Base-by-base conservation (phyloP, 2,797 vertebrate genomes). In the Dermochelys coriacea region DNA sequence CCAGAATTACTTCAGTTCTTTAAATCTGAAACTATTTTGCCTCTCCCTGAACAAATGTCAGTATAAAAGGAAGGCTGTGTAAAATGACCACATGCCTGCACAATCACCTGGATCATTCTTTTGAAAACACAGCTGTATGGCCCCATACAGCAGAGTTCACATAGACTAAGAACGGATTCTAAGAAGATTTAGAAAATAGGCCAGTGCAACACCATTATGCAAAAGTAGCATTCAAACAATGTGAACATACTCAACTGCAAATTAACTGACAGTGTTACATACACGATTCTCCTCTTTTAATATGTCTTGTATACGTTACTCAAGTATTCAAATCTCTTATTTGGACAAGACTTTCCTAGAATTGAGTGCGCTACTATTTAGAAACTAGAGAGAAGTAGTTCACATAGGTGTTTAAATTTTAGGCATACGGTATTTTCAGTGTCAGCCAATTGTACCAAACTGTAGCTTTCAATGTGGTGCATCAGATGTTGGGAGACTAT, bases 81-180 rank as follows among this genome's bases (percentile, higher is more conserved):
- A 57, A 55, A 77, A 31, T 37, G 21, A 41, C 37, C 21, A 25
- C 21, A 37, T 68, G 34, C 9, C 61, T 68, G n/a, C 34, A 21
- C 45, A 82, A 45, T 27, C 18, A 45, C 29, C 27, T 45, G 25
- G n/a, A 84, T 83, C 31, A 29, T 87, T 94, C 80, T 75, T 91
- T 85, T 83, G 57, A 87, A 82, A 71, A 29, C 68, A 80, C 86
- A 94, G 86, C 85, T 94, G 52, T 84, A 87, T 80, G 80, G 89
- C 89, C 86, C 87, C 88, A 90, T 77, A 87, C 77, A 92, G 87
- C n/a, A 23, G 77, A 85, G 77, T 92, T 83, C 81, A 37, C 64
- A 88, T 25, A 45, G 37, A 25, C 6, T 14, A 27, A 47, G 41
- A 25, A 31, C 25, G 31, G 27, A 55, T 59, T 82, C 41, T 29